Evolutionary conservation across 2,113 vertebrate species (phyloP), one percentile per base, ranked within the genome.

Genomic region (Cavia porcellus): DNA sequence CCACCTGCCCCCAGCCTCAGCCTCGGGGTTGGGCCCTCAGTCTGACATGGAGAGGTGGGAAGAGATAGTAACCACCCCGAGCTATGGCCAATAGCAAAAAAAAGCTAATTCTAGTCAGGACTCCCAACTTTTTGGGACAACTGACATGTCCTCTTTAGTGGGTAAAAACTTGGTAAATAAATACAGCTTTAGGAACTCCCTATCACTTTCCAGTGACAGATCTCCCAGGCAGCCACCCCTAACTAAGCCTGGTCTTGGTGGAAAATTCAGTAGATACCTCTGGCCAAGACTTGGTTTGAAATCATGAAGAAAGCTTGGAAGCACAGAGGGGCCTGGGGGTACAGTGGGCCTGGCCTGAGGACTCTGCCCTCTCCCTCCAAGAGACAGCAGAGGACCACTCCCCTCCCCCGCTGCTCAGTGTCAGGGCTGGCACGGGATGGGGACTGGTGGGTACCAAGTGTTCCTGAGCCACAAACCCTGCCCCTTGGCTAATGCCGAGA

Each of bases 1-100:
- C 88, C 94, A n/a, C 61, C 96, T 94, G 95, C 74, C 96, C 94
- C 84, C 93, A 87, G 94, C 94, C 82, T 86, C 91, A 83, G 89
- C 89, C 92, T 89, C 81, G 57, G 72, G 50, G 77, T 24, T 12
- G 22, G 80, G 79, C 68, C 84, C 75, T 94, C 28, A 61, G 62
- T 90, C 83, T n/a, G 88, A 86, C 72, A n/a, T 30, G 88, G 86
- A 64, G 22, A 77, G 45, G 38, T 38, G 42, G 38, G 81, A 32
- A 79, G 64, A 79, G 45, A 88, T 52, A 79, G 70, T 24, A 28
- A 15, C 92, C 87, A 68, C 80, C 59, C 83, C 3, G 2, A 55
- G 61, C 62, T 90, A 57, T 15, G 70, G 66, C 74, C 70, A 59
- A 30, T 6, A 50, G 61, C 38, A 52, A 64, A 68, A 89, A 72